These are phyloP conservation scores for Melipona quadrifasciata DNA, from an alignment of 1,140 invertebrate genomes.

Conservation along the genomic window DNA sequence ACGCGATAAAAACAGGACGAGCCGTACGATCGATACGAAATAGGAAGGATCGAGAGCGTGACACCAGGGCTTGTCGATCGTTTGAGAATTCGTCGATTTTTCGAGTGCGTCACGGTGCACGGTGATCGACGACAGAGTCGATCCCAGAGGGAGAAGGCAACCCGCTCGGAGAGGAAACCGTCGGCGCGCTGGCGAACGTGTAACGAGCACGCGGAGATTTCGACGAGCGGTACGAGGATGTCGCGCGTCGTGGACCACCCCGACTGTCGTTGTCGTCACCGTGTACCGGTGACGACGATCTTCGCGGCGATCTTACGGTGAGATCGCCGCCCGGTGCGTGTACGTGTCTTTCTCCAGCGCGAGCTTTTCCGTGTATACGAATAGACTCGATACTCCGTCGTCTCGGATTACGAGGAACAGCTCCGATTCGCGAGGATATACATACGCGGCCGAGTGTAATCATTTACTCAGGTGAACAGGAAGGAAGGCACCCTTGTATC, in stretches of 20 bases:
- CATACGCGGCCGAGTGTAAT: neutral
- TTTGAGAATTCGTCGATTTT: neutral
- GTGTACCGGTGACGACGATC: slow-evolving; percentile 61
- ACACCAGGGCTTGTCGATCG: neutral
- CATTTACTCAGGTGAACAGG: neutral
- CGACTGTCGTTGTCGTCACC: slow-evolving; percentile 66
- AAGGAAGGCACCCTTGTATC: neutral
- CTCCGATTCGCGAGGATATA: neutral
- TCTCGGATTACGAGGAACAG: neutral
- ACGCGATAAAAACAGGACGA: slow-evolving; percentile 35
- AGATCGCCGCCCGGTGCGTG: slow-evolving; percentile 18
- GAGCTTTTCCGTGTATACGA: neutral
- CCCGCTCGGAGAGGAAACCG: neutral
- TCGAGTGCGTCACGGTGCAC: no score
- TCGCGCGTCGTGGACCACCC: slow-evolving; percentile 65
- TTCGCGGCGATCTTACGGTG: slow-evolving; percentile 47
- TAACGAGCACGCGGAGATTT: slow-evolving; percentile 63
- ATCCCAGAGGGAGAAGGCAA: no score
- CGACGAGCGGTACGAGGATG: slow-evolving; percentile 71
- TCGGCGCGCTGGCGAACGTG: neutral
- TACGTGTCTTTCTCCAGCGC: neutral
- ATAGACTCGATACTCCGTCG: slow-evolving; percentile 3
- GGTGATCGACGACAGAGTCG: neutral
- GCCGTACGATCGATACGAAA: slow-evolving; percentile 12
- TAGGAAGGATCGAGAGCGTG: neutral